Conservation (phyloP, 1,140 invertebrate genomes). For the Coptotermes formosanus region DNA sequence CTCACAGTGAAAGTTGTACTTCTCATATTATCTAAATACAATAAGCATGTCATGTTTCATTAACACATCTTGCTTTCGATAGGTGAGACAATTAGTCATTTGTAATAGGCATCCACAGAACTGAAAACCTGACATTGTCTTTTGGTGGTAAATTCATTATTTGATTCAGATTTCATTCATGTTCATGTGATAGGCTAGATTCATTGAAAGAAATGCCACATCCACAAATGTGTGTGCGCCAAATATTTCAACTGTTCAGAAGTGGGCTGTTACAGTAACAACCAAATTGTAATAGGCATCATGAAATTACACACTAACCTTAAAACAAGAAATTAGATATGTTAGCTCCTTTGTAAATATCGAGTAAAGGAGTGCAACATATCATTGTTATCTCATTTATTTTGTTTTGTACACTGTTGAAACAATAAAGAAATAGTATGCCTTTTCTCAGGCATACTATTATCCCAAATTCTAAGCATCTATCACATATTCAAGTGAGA, state of each 20-base stretch:
- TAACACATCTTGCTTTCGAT: no score
- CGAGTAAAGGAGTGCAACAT: background rate
- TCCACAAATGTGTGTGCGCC: background rate
- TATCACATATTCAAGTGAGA: no score
- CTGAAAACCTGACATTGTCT: background rate
- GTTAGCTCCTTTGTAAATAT: background rate
- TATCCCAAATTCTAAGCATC: background rate
- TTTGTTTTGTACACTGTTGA: slow-evolving; percentile 13
- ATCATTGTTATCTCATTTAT: background rate
- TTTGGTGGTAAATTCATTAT: background rate
- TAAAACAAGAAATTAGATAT: background rate
- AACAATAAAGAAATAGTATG: slow-evolving; percentile 4
- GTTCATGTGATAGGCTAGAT: no score
- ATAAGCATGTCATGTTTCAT: no score
- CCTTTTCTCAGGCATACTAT: background rate
- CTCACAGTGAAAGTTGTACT: no score
- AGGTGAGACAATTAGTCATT: background rate
- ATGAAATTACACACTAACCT: background rate
- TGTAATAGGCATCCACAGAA: background rate
- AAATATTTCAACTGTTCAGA: background rate
- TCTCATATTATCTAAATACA: no score
- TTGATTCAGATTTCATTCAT: background rate
- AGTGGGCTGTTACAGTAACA: background rate
- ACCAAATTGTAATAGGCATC: background rate
- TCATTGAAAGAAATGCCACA: background rate